Percentiles rank a stretch among this genome's conserved stretches.
Evolutionary conservation across 2,888 invertebrate genomes (phyloP).

Genomic region (Watsonalla cultraria): DNA sequence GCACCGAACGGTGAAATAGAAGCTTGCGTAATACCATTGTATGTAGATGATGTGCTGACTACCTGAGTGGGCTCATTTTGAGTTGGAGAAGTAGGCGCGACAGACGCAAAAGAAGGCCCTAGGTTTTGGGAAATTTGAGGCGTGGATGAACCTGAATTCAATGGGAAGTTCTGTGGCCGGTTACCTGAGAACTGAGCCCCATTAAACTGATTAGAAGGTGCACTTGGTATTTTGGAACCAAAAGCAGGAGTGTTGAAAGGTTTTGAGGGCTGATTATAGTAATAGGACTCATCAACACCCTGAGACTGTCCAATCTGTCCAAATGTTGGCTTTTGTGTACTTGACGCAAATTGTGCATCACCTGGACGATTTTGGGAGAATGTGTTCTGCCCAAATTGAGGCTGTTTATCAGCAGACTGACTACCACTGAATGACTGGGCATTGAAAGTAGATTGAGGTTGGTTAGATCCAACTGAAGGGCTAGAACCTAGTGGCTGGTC

Average conservation of each 20-base stretch:
- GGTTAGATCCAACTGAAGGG: background rate
- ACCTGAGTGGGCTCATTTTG: constrained; percentile 11
- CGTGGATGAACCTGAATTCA: constrained; percentile 10
- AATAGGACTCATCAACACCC: constrained; percentile 42
- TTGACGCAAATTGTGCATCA: constrained; percentile 21
- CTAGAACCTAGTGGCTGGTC: background rate
- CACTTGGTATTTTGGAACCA: constrained; percentile 29
- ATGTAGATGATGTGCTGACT: constrained; percentile 6
- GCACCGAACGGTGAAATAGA: constrained; percentile 43
- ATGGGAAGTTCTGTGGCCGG: constrained; percentile 12
- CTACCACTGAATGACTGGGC: background rate
- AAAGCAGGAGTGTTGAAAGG: constrained; percentile 36
- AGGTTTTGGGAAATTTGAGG: constrained; percentile 13
- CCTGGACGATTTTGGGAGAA: constrained; percentile 15
- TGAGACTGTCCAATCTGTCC: constrained; percentile 29
- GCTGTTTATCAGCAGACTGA: constrained; percentile 3
- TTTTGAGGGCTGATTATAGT: constrained; percentile 49
- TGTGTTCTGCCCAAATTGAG: constrained; percentile 7
- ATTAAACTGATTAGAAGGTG: constrained; percentile 37
- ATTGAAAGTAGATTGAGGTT: background rate
- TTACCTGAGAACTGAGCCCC: constrained; percentile 14
- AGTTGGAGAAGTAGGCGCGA: constrained; percentile 17
- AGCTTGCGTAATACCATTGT: constrained; percentile 48
- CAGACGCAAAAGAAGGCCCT: constrained; percentile 14
- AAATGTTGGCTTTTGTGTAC: constrained; percentile 27